A percentile compares a stretch with the other conserved stretches of the same genome.
Conservation (phyloP, 1,140 invertebrate species). For the Notospermus geniculatus region DNA sequence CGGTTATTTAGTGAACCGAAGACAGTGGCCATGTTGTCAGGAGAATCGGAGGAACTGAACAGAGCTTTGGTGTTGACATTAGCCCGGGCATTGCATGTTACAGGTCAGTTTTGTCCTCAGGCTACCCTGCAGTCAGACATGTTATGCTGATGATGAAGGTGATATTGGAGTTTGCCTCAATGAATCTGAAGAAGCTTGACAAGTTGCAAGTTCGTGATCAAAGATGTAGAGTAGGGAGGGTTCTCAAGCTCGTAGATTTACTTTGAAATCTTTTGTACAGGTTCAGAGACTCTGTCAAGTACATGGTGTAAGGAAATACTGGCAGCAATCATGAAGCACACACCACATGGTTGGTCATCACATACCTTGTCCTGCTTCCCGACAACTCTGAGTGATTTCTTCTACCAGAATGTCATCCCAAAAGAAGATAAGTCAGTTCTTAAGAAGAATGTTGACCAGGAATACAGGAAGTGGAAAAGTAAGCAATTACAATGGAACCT, state of each 20-base stretch:
- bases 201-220: no score
- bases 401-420: slow-evolving; percentile 67
- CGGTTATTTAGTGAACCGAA: slow-evolving; percentile 84
- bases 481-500: slow-evolving; percentile 19
- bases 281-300: slow-evolving; percentile 66
- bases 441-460: slow-evolving; percentile 64
- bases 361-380: slow-evolving; percentile 92
- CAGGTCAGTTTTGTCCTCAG: slow-evolving; percentile 70
- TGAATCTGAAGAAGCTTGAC: no score
- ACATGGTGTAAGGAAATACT: slow-evolving; percentile 89
- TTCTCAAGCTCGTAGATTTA: not conserved
- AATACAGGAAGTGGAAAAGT: slow-evolving; percentile 91
- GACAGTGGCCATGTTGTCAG: slow-evolving; percentile 68
- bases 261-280: slow-evolving; percentile 17
- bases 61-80: slow-evolving; percentile 85
- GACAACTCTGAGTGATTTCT: slow-evolving; percentile 82
- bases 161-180: no score
- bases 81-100: slow-evolving; percentile 91
- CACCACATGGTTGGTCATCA: slow-evolving; percentile 89
- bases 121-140: no score
- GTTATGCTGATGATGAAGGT: no score
- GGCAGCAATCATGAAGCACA: slow-evolving; percentile 86
- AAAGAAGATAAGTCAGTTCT: slow-evolving; percentile 80
- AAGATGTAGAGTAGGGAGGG: no score
- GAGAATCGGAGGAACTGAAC: slow-evolving; percentile 93